Evolutionary conservation across 2,888 invertebrate genomes (phyloP).

Genomic region (Hydraecia micacea): DNA sequence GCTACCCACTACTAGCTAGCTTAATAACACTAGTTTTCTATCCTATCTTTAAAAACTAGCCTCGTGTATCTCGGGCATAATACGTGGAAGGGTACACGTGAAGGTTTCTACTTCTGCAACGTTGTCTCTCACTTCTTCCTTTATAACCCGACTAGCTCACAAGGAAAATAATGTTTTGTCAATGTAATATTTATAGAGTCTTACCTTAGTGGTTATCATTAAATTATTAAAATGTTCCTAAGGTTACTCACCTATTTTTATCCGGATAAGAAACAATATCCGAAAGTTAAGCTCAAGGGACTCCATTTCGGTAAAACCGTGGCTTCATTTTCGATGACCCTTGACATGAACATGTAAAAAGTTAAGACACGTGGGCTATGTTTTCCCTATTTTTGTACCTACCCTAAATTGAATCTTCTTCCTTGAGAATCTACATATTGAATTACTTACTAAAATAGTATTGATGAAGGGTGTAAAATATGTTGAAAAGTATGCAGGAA

Average conservation of each 20-base stretch:
- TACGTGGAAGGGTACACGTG: neutral
- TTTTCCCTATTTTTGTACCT: constrained; percentile 23
- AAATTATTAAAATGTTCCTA: constrained; percentile 9
- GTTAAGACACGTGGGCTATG: constrained; percentile 17
- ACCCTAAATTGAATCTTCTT: constrained; percentile 29
- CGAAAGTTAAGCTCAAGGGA: constrained; percentile 24
- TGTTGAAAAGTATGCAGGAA: neutral
- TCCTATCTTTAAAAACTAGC: no score
- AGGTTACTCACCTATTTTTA: neutral
- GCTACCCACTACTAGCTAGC: no score
- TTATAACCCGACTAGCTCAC: neutral
- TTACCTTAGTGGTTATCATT: constrained; percentile 6
- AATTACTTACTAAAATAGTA: constrained; percentile 27
- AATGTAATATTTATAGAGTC: constrained; percentile 10
- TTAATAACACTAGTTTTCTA: no score
- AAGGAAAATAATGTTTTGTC: constrained; percentile 4
- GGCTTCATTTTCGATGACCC: constrained; percentile 35
- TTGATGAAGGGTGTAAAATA: neutral
- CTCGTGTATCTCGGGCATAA: no score
- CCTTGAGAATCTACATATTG: constrained; percentile 27
- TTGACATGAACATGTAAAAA: constrained; percentile 41
- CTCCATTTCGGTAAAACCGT: constrained; percentile 22
- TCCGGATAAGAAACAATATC: constrained; percentile 17
- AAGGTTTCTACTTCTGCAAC: neutral
- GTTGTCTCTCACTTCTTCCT: neutral